These are phyloP conservation scores for Centroberyx gerrardi DNA, from an alignment of 2,797 vertebrate genomes.

Conservation along the genomic window DNA sequence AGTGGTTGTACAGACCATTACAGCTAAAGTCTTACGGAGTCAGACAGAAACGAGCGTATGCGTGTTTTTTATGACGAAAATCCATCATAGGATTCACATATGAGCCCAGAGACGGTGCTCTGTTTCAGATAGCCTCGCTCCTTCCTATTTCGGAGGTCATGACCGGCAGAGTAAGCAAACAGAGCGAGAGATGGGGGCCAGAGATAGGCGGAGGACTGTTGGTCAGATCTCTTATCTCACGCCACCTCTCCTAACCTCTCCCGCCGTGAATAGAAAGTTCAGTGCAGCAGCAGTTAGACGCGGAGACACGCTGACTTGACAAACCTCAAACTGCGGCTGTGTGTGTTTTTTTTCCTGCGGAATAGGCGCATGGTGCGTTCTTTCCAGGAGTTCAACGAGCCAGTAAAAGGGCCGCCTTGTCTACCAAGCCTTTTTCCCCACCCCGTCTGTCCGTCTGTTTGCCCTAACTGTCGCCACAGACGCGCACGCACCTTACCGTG, in stretches of 20 bases:
- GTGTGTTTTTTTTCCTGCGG: background rate
- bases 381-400: background rate
- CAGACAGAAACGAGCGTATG: conserved; percentile 32
- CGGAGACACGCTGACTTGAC: background rate
- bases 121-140: conserved; percentile 21
- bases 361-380: background rate
- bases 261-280: conserved; percentile 51
- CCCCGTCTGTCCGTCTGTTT: conserved; percentile 18
- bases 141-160: conserved; percentile 54
- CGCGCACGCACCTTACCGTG: conserved; percentile 20
- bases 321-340: conserved; percentile 59
- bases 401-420: conserved; percentile 5
- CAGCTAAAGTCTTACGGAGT: conserved; percentile 15
- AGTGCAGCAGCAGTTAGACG: conserved; percentile 49
- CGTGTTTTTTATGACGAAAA: conserved; percentile 41
- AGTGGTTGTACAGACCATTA: conserved; percentile 47
- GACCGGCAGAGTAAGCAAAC: conserved; percentile 62
- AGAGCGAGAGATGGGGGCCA: conserved; percentile 53
- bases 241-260: conserved; percentile 42
- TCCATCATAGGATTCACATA: conserved; percentile 15
- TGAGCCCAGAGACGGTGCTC: conserved; percentile 5
- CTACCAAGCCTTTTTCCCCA: background rate
- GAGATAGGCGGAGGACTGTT: conserved; percentile 60
- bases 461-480: conserved; percentile 33
- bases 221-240: conserved; percentile 65